Evolutionary conservation across 2,113 vertebrate species (phyloP), one percentile per base, ranked within the genome.

Genomic region (Apistogramma diplotaenia): DNA sequence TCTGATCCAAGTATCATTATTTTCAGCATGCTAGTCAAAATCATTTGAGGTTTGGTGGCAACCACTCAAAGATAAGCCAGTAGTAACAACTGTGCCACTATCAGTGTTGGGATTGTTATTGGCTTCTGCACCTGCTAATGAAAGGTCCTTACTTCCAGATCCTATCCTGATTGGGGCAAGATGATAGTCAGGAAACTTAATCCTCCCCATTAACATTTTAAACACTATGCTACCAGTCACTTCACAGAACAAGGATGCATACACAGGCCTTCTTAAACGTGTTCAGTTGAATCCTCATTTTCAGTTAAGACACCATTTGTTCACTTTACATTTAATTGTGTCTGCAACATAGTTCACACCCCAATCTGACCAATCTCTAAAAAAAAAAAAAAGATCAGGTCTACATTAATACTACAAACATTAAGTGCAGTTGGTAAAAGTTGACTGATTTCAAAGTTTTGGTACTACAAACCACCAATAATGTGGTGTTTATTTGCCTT

Each of bases 191-290:
- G 49, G 67, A 59, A 49, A 46, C 55, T 58, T 89, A 85, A 91
- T 89, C 70, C 81, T n/a, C 21, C 73, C 78, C 76, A 89, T 89
- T 85, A 89, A 72, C 84, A 77, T 33, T 65, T 43, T 65, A 87
- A 81, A 89, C 54, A 55, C 43, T 56, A 51, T 8, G 18, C 43
- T 29, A 70, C 49, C 29, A 70, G 79, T 79, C 59, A 60, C 60
- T 79, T 74, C 71, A 54, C 54, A 76, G 67, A 82, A 56, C 51
- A 81, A 72, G 21, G 56, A 12, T 51, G 67, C 56, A 86, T 75
- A 61, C 74, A 43, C 19, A 9, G 57, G 65, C n/a, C 54, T 85
- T 74, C 79, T 87, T 82, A 81, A 21, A 35, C 4, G 7, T 73
- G 31, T 77, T 67, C 75, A 79, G 59, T 16, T 79, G 13, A 81